Base-by-base conservation (phyloP, 2,888 invertebrate species). In the Phalangium opilio region DNA sequence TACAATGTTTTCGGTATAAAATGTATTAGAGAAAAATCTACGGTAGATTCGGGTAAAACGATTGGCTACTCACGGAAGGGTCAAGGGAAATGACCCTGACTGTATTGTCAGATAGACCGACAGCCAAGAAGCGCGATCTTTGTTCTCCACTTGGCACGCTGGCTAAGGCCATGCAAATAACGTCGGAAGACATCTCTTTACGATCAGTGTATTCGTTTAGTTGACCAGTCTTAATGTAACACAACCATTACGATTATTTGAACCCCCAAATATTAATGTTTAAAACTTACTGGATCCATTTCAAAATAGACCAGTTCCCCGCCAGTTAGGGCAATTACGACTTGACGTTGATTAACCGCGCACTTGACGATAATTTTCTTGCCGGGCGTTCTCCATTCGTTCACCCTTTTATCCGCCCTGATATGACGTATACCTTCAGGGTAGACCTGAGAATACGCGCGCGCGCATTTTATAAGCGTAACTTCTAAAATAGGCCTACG, bases 291-390 rank as follows among this genome's bases (percentile, higher is more conserved):
- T 57, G 90, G 83, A 68, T 98, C 96, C 91, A 98, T 90, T 74
- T 98, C 96, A 66, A 98, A 98, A 71, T 96, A 98, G 39, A 98
- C 93, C 50, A 99, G 73, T 71, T 98, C 98, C 35, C 95, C 90
- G 3, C 95, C 96, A 34, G 90, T 87, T 41, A 99, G 71, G 1
- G 98, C 95, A 55, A 98, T 96, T 1, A 96, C 95, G 27, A 98
- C 95, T 72, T 98, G 98, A 51, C 95, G 75, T 65, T 93, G 89
- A 70, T 98, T 99, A 15, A 99, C 90, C 0, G 98, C 96, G 68
- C 96, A 98, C 66, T 89, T 89, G 0, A 90, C 84, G 49, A 99
- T 98, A 0, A 83, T 84, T 61, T 93, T 90, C 67, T 95, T 95
- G 18, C 91, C 93, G 0, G 95, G 95, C 0, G 91, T 89, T 65